Percentiles rank a stretch among this genome's conserved stretches.
Conservation (phyloP, 2,113 vertebrate genomes). For the Petaurus breviceps region DNA sequence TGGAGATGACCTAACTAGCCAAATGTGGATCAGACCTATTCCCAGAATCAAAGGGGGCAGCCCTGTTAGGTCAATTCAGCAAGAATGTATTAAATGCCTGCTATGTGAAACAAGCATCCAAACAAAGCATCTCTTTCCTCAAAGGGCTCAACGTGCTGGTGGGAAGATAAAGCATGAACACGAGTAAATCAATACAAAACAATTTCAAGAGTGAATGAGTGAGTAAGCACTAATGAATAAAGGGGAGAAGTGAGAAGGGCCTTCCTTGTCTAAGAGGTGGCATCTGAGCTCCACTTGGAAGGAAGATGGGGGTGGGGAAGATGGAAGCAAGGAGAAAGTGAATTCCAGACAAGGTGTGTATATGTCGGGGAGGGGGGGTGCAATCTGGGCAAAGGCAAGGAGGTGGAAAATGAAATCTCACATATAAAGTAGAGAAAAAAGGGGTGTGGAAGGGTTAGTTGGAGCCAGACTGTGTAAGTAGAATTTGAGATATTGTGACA, state of each 20-base stretch:
- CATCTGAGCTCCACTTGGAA: background rate
- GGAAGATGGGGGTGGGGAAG: background rate
- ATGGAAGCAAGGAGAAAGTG: background rate
- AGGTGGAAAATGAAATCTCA: background rate
- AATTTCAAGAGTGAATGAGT: background rate
- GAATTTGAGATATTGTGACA: background rate
- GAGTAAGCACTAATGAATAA: background rate
- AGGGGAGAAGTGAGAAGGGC: background rate
- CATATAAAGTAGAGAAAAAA: background rate
- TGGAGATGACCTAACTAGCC: background rate
- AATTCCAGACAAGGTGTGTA: background rate
- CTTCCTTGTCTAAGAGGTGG: background rate
- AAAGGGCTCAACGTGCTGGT: background rate
- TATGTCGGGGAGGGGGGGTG: too few relatives aligned
- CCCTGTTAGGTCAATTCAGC: background rate
- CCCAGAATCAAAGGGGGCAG: background rate
- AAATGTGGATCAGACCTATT: background rate
- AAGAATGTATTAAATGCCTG: background rate
- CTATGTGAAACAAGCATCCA: background rate
- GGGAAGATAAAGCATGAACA: background rate
- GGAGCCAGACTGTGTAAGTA: background rate
- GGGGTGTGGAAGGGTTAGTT: background rate
- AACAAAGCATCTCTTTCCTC: background rate
- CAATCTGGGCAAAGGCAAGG: background rate
- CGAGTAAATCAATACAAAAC: background rate